Conservation (phyloP, 2,888 invertebrate genomes). For the Aquatica leii region DNA sequence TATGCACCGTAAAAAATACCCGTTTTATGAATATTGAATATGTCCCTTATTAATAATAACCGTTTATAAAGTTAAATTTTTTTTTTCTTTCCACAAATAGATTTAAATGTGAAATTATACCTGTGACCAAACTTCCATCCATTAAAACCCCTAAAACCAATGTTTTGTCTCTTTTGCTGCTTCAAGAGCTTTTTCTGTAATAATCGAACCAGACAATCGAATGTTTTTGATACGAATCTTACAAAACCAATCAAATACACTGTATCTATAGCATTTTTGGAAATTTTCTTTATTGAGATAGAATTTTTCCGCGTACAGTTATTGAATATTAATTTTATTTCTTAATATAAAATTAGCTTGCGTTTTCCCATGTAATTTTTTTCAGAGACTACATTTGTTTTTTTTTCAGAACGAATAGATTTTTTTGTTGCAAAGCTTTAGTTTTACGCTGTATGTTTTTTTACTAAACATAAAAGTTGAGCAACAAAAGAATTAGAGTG, state of each 20-base stretch:
- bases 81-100: conserved; percentile 2
- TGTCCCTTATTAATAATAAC: conserved; percentile 7
- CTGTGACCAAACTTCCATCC: conserved; percentile 16
- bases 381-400: too few relatives aligned
- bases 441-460: too few relatives aligned
- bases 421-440: too few relatives aligned
- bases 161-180: conserved; percentile 5
- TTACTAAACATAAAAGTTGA: too few relatives aligned
- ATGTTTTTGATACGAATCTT: conserved; percentile 12
- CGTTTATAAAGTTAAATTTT: background rate
- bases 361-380: background rate
- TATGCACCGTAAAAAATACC: conserved; percentile 41
- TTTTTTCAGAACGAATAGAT: too few relatives aligned
- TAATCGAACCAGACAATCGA: conserved; percentile 8
- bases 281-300: background rate
- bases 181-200: conserved; percentile 14
- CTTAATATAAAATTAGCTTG: background rate
- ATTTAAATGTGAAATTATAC: background rate
- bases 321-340: background rate
- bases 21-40: conserved; percentile 37
- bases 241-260: background rate
- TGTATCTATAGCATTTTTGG: too few relatives aligned
- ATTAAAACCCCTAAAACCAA: conserved; percentile 9
- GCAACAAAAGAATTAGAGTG: too few relatives aligned
- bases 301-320: background rate